Percentiles rank a stretch among this genome's conserved stretches.
Evolutionary conservation across 2,797 vertebrate species (phyloP).

Genomic region (Percopsis omiscomaycus): DNA sequence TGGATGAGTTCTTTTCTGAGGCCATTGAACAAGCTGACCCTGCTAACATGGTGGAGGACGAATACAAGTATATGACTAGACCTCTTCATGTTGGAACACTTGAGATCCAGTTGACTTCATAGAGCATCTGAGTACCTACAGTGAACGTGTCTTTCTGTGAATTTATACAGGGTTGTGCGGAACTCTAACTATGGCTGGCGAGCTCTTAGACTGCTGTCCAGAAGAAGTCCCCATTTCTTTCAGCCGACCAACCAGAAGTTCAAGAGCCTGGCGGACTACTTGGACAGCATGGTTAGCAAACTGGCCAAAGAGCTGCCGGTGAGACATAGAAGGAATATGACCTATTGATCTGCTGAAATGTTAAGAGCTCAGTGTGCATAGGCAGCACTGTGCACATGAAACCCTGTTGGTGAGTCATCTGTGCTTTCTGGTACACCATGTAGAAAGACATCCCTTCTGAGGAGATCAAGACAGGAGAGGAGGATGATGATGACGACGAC

Average conservation of each 20-base stretch:
- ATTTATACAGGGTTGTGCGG: slow-evolving; percentile 84
- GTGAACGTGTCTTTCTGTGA: slow-evolving; percentile 1
- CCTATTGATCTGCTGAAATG: no score
- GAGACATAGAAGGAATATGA: slow-evolving; percentile 57
- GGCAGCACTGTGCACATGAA: neutral
- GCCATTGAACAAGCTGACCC: slow-evolving; percentile 98
- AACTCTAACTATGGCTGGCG: slow-evolving; percentile 99
- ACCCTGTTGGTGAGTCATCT: neutral
- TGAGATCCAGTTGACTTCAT: neutral
- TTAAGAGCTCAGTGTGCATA: neutral
- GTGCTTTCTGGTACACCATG: neutral
- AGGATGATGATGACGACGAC: slow-evolving; percentile 97
- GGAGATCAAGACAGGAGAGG: slow-evolving; percentile 98
- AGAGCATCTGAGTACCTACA: neutral
- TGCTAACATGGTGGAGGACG: slow-evolving; percentile 95
- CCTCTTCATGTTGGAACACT: neutral
- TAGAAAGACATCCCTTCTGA: slow-evolving; percentile 92
- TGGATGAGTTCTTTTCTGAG: slow-evolving; percentile 97
- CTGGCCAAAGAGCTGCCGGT: slow-evolving; percentile 98
- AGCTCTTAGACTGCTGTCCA: slow-evolving; percentile 89
- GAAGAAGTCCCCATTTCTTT: slow-evolving; percentile 97
- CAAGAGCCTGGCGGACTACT: slow-evolving; percentile 96
- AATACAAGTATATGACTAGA: slow-evolving; percentile 88
- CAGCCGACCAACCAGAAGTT: slow-evolving; percentile 98
- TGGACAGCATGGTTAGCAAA: slow-evolving; percentile 99